Base-by-base conservation (phyloP, 2,888 invertebrate genomes). In the Ctena decussata region DNA sequence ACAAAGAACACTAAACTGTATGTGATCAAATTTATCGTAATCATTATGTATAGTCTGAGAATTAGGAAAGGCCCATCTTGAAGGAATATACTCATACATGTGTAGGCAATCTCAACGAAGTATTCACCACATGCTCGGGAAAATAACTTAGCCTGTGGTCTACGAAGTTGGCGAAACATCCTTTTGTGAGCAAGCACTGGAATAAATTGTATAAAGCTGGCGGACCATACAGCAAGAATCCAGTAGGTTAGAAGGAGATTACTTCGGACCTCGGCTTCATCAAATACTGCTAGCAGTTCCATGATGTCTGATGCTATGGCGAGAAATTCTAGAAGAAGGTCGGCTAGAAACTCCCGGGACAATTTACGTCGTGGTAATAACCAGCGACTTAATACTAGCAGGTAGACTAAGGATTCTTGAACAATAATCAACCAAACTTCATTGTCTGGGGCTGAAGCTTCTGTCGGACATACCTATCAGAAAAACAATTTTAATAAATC, bases 41-140 rank as follows among this genome's bases (percentile, higher is more conserved):
- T 97, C 84, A 98, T 98, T 70, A 98, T 97, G 49, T 98, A 97
- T 0, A 98, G 96, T 0, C 96, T 92, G n/a, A 93, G 65, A 2
- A 82, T 89, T 35, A 93, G 86, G 81, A 93, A 93, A 3, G 93
- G 93, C 6, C 90, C 91, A 75, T 93, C 93, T 89, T 93, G 93
- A 6, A 93, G 85, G 49, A 90, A 85, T 46, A 93, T 82, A 44
- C 89, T 87, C 83, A 89, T 89, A n/a, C 75, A 79, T 8, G 86
- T 84, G 21, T 82, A 82, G 0, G 82, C 77, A n/a, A 89, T 77
- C 44, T 89, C 90, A 0, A 87, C 82, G 71, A 87, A 87, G 6
- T 78, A 77, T 32, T 85, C 82, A 0, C 89, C 89, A 65, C 85
- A 90, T 18, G 35, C 49, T 37, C 77, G 74, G 0, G 72, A 57